Base-by-base conservation (phyloP, 2,113 vertebrate species). In the Acrocephalus arundinaceus region DNA sequence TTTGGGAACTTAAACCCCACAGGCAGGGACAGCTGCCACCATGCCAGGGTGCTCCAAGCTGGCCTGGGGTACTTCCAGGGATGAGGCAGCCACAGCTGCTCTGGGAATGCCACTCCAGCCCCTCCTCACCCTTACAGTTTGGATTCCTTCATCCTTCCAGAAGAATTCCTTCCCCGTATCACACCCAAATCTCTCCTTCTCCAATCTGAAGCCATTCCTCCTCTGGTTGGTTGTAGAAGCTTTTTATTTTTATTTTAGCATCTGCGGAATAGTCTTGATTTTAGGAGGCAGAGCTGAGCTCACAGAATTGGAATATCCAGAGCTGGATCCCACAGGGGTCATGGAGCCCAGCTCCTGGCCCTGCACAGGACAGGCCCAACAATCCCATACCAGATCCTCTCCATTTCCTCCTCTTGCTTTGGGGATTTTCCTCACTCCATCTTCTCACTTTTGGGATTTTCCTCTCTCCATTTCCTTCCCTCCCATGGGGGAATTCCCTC, bases 11-110 rank as follows among this genome's bases (percentile, higher is more conserved):
- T 15, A 7, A 46, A 30, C 13, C 23, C 24, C 11, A 5, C 1
- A 1, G 20, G 59, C 51, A 57, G 51, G 41, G 41, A 35, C 41
- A n/a, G 18, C 10, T 85, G 8, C 15, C 23, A 7, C 28, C 31
- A 0, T 3, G 6, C n/a, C 83, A 55, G n/a, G 4, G 0, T 48
- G 51, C 59, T 66, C 24, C 31, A 39, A 0, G 17, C 14, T 30
- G 61, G 13, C 8, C 62, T 31, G 4, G 83, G 46, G 1, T 25
- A 15, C 13, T 66, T 3, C 45, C 45, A 57, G 20, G 61, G 71
- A 9, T 77, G 23, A 11, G 23, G 35, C 49, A 45, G 49, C 19
- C 51, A 28, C n/a, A 45, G 21, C 22, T 49, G 0, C 52, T 33
- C 65, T 58, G 52, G 63, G 54, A 58, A 49, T 8, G 3, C 43